phyloP scores from a whole-genome alignment of 2,888 invertebrate genomes.

The Heterodera filipjevi region DNA sequence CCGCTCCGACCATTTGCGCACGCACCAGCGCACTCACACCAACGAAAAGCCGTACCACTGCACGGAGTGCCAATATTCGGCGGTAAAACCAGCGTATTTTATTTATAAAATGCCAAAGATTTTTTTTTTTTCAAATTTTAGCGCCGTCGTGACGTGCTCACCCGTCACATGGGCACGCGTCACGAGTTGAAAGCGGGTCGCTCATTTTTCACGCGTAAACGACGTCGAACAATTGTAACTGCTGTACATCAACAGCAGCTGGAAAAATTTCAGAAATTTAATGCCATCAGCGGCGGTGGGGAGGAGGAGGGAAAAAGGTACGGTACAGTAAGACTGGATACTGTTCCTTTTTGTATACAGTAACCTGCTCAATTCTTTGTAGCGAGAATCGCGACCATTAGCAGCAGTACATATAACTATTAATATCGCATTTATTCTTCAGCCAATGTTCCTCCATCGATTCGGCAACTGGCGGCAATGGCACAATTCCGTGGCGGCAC shows the following conservation, averaged over 20 bases:
- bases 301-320: background rate
- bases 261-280: background rate
- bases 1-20: conserved; percentile 54
- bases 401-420: too few relatives aligned
- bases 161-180: conserved; percentile 61
- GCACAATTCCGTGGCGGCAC: background rate
- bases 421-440: background rate
- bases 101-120: background rate
- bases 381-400: too few relatives aligned
- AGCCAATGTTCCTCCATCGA: background rate
- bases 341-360: too few relatives aligned
- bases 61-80: conserved; percentile 57
- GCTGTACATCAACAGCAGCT: background rate
- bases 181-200: conserved; percentile 49
- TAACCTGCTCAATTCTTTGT: too few relatives aligned
- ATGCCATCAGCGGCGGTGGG: background rate
- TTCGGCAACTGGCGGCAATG: background rate
- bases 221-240: conserved; percentile 1
- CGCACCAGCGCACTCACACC: conserved; percentile 54
- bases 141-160: conserved; percentile 61
- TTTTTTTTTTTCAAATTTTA: conserved; percentile 38
- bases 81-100: conserved; percentile 47
- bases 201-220: conserved; percentile 31
- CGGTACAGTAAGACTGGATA: background rate
- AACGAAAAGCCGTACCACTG: conserved; percentile 63